Evolutionary conservation across 2,797 vertebrate species (phyloP).

Genomic region (Myotis findleyi): DNA sequence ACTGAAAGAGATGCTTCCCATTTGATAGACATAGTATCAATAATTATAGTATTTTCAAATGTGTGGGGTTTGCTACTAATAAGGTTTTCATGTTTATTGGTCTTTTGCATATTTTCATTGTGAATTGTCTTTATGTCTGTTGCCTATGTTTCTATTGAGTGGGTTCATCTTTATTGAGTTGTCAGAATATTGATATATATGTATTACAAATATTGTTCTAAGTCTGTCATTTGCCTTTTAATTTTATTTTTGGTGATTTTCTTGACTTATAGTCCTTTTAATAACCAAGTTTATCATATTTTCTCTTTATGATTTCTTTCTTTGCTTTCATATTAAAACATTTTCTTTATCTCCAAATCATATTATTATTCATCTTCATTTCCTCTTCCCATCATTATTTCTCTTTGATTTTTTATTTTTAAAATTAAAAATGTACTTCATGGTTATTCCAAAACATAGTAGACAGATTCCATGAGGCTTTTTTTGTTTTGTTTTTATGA

Average conservation of each 20-base stretch:
- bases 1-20: background rate
- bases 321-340: background rate
- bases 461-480: background rate
- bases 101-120: background rate
- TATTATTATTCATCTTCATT: background rate
- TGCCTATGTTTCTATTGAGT: background rate
- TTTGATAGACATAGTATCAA: background rate
- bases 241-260: constrained; percentile 24
- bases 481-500: background rate
- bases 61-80: background rate
- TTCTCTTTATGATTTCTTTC: background rate
- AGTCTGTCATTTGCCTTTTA: constrained; percentile 8
- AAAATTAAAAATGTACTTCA: background rate
- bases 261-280: background rate
- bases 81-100: background rate
- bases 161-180: background rate
- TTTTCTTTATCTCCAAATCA: background rate
- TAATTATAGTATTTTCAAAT: background rate
- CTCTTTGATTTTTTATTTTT: background rate
- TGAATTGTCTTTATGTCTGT: background rate
- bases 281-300: background rate
- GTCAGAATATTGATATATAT: background rate
- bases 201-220: background rate
- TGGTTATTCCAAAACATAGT: background rate
- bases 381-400: background rate